Evolutionary conservation across 2,113 vertebrate genomes (phyloP).

Genomic region (Zosterops borbonicus): DNA sequence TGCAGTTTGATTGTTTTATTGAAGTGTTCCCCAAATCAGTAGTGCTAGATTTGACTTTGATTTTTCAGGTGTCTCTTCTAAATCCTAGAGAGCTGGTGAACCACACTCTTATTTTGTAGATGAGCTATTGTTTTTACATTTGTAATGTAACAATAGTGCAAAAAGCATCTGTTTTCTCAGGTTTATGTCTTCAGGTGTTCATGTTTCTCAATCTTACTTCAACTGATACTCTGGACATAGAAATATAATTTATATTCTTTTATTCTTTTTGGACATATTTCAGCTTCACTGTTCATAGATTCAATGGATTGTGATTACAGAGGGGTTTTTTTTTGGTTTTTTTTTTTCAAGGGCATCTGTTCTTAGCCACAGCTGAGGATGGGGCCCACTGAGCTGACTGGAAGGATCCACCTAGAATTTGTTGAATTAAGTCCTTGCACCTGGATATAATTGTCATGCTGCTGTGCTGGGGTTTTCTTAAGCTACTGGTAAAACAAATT

Average conservation of each 20-base stretch:
- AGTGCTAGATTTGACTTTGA: background rate
- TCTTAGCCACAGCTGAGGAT: slow-evolving; percentile 84
- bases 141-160: background rate
- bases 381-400: slow-evolving; percentile 75
- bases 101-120: background rate
- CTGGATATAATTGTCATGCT: slow-evolving; percentile 95
- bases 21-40: background rate
- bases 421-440: slow-evolving; percentile 99
- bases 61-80: background rate
- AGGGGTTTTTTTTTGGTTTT: background rate
- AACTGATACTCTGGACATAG: slow-evolving; percentile 21
- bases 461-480: slow-evolving; percentile 95
- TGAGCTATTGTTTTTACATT: background rate
- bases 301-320: slow-evolving; percentile 74
- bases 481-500: slow-evolving; percentile 93
- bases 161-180: background rate
- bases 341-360: slow-evolving; percentile 87
- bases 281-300: slow-evolving; percentile 68
- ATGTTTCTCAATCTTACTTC: slow-evolving; percentile 12
- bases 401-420: slow-evolving; percentile 94
- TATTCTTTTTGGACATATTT: slow-evolving; percentile 36
- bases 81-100: background rate
- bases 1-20: background rate
- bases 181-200: background rate
- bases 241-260: background rate